Evolutionary conservation across 2,888 invertebrate genomes (phyloP), one percentile per base, ranked within the genome.

Genomic region (Resseliella maxima): DNA sequence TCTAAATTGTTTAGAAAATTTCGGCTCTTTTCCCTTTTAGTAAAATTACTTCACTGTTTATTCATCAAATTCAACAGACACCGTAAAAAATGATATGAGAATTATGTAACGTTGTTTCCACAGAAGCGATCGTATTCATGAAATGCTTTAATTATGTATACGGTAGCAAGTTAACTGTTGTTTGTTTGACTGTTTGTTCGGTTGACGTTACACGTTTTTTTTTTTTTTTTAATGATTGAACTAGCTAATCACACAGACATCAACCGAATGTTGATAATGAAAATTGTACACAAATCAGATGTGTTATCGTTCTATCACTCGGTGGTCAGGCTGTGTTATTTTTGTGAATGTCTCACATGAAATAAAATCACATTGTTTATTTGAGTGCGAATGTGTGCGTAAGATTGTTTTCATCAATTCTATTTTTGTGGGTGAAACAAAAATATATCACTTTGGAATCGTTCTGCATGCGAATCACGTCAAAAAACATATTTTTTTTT

Each of bases 401-500:
- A 6, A 59, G 24, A 59, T 59, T 59, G 59, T 59, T 50, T 50
- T 50, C 50, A 50, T 18, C 18, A 50, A 18, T 6, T 59, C 59
- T 59, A 59, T 59, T 59, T 59, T 59, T 59, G 59, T 59, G 59
- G 59, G 24, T 24, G 24, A 59, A 59, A 59, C 50, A 50, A 59
- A 59, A 59, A 59, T 59, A 59, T 59, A 24, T n/a, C 6, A 59
- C 59, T 50, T 18, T 15, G 50, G 2, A 8, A 50, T 50, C 21
- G 50, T 50, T 8, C 21, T 50, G 50, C 2, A 21, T 8, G 21
- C 50, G 50, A 50, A 21, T 18, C 5, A 50, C 10, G 50, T 8
- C 2, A 21, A 8, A 50, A 50, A 18, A 3, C 50, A 50, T 21
- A 50, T 10, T n/a, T 18, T 50, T 50, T 50, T 50, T 8, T 50